A percentile compares a stretch with the other conserved stretches of the same genome.
These are phyloP conservation scores for Mesembrinibis cayennensis DNA, from an alignment of 2,113 vertebrate species.

Conservation along the genomic window DNA sequence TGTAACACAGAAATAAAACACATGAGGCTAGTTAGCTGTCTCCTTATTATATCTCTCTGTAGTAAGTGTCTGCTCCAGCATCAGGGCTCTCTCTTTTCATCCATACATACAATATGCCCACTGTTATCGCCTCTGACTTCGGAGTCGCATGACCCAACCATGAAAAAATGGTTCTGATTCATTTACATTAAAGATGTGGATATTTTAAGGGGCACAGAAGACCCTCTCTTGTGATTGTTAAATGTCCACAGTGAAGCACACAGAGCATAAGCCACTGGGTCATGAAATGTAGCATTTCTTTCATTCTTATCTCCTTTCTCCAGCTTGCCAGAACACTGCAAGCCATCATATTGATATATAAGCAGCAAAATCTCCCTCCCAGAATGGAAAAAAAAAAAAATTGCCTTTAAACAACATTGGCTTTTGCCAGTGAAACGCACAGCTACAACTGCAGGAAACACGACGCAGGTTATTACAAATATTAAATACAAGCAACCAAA, in stretches of 20 bases:
- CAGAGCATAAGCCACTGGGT: constrained; percentile 39
- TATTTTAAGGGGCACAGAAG: constrained; percentile 55
- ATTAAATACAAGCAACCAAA: constrained; percentile 4
- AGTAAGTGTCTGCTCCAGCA: not conserved
- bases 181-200: constrained; percentile 55
- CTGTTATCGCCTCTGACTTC: constrained; percentile 41
- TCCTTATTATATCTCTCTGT: not conserved
- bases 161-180: constrained; percentile 56
- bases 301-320: constrained; percentile 70
- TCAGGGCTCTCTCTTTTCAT: constrained; percentile 16
- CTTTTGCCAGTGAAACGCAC: not conserved
- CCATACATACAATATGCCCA: constrained; percentile 13
- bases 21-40: not conserved
- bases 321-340: constrained; percentile 60
- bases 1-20: not conserved
- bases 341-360: constrained; percentile 51
- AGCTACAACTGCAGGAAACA: not conserved
- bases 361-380: constrained; percentile 33
- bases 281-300: constrained; percentile 58
- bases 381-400: not conserved
- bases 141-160: not conserved
- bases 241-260: constrained; percentile 40
- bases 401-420: not conserved
- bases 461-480: constrained; percentile 15
- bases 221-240: constrained; percentile 15